A percentile compares a stretch with the other conserved stretches of the same genome.
These are phyloP conservation scores for Rotaria socialis DNA, from an alignment of 2,888 invertebrate species.

Conservation along the genomic window DNA sequence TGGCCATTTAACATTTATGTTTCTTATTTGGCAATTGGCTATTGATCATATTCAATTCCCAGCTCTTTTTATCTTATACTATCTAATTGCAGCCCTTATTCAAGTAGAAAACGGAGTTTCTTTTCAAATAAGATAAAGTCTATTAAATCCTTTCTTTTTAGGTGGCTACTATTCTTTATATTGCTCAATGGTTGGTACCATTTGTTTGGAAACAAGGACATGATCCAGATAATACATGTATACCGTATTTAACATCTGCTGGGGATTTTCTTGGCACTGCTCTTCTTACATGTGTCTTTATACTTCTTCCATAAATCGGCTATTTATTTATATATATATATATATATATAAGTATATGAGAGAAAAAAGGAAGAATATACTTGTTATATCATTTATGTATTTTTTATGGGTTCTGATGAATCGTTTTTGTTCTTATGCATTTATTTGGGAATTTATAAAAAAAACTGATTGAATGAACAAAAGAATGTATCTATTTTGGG, in stretches of 20 bases:
- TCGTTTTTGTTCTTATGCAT: background rate
- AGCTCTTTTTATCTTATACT: background rate
- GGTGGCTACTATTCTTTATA: constrained; percentile 39
- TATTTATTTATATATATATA: background rate
- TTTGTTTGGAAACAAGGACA: constrained; percentile 81
- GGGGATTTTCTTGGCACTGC: constrained; percentile 83
- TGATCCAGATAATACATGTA: constrained; percentile 87
- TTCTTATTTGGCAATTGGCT: constrained; percentile 76
- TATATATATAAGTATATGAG: background rate
- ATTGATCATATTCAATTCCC: constrained; percentile 80
- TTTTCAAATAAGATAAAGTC: background rate
- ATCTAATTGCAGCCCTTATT: background rate
- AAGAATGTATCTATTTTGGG: background rate
- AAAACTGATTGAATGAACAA: background rate
- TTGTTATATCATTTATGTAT: background rate
- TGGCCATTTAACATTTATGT: constrained; percentile 81
- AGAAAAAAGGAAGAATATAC: background rate
- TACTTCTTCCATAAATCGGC: background rate
- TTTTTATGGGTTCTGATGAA: background rate
- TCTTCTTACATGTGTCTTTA: constrained; percentile 58
- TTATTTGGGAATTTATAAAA: background rate
- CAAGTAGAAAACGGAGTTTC: background rate
- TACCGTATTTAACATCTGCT: constrained; percentile 84
- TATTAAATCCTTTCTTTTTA: constrained; percentile 64
- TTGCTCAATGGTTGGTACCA: constrained; percentile 70